These are phyloP conservation scores for Amphimallon solstitiale DNA, from an alignment of 2,888 invertebrate species.

Conservation along the genomic window DNA sequence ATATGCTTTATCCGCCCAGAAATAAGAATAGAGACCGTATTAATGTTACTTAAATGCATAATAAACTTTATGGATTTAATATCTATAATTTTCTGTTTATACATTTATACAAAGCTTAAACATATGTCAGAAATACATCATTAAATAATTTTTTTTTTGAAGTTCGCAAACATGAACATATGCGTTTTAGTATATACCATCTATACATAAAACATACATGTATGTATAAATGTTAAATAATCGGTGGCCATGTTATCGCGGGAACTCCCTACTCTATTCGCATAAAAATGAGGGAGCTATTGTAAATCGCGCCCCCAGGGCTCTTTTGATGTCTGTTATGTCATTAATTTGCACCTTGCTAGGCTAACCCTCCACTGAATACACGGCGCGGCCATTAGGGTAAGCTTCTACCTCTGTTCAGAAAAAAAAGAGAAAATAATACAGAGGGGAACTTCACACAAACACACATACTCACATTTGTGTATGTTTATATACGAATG, in stretches of 20 bases:
- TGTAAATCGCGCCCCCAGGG: constrained; percentile 40
- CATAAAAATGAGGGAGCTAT: constrained; percentile 36
- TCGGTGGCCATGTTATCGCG: constrained; percentile 33
- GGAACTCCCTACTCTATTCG: constrained; percentile 15
- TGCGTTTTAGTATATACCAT: background rate
- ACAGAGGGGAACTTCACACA: background rate
- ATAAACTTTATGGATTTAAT: no score
- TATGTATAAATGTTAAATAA: constrained; percentile 14
- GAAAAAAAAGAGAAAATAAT: background rate
- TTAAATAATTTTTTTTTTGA: constrained; percentile 10
- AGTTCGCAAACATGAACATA: background rate
- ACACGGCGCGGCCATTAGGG: constrained; percentile 35
- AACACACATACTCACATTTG: no score
- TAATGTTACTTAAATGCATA: no score
- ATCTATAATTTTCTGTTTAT: no score
- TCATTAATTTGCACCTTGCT: constrained; percentile 45
- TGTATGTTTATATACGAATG: no score
- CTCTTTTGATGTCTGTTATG: constrained; percentile 38
- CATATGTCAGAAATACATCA: constrained; percentile 26
- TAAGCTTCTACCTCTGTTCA: constrained; percentile 22
- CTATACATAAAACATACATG: background rate
- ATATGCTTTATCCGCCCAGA: no score
- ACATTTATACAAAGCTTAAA: background rate
- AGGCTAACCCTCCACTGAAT: constrained; percentile 15
- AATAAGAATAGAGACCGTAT: no score